Conservation (phyloP, 2,888 invertebrate genomes). For the Phymatocera aterrima region DNA sequence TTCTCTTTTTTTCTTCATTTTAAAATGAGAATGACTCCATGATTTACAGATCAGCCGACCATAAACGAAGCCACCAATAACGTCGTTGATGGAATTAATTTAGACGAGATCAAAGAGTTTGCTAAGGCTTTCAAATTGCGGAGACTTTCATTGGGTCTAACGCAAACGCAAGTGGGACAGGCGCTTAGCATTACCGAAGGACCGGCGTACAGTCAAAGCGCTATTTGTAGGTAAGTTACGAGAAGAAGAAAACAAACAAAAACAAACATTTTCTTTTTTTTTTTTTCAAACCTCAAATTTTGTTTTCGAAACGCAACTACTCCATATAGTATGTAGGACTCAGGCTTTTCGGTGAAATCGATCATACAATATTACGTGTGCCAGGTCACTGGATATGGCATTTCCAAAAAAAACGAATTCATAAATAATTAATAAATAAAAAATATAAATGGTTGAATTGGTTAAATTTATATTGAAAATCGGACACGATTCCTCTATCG, state of each 20-base stretch:
- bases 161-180: constrained; percentile 98
- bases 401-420: neutral
- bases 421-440: too few relatives aligned
- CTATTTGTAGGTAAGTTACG: constrained; percentile 94
- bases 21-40: constrained; percentile 45
- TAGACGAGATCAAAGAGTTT: constrained; percentile 99
- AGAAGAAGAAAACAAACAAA: too few relatives aligned
- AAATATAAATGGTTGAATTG: neutral
- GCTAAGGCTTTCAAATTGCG: constrained; percentile 97
- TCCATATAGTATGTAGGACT: too few relatives aligned
- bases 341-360: constrained; percentile 1
- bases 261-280: too few relatives aligned
- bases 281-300: constrained; percentile 33
- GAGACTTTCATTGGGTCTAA: constrained; percentile 93
- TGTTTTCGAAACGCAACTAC: neutral
- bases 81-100: constrained; percentile 96
- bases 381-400: constrained; percentile 72
- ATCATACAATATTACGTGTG: constrained; percentile 53
- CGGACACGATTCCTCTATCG: neutral
- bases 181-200: constrained; percentile 97
- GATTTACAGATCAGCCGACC: constrained; percentile 87
- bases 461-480: neutral
- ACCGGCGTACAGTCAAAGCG: constrained; percentile 98
- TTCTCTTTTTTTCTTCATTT: too few relatives aligned
- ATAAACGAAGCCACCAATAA: constrained; percentile 96